Base-by-base conservation (phyloP, 2,113 vertebrate genomes). In the Ctenomys sociabilis region DNA sequence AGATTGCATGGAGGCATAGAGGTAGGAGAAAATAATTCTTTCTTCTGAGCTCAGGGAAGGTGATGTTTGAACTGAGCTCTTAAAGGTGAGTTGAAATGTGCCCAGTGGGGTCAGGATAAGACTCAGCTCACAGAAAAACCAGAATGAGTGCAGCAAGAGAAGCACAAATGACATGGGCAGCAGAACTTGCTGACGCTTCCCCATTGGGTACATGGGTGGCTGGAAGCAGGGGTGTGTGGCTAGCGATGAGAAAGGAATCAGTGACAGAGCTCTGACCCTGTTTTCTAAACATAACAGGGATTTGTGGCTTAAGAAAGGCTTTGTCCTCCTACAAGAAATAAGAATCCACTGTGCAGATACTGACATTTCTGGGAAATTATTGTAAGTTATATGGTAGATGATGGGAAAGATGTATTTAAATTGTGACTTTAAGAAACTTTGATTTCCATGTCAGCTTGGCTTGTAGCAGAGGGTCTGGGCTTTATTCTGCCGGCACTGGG, bases 331-430 rank as follows among this genome's bases (percentile, higher is more conserved):
- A 17, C 7, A 57, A 24, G 66, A 37, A 88, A 78, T 86, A 37
- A 80, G 57, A 93, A 84, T 81, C 81, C 4, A 35, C 12, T 43
- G 81, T 52, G 40, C 14, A 88, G 83, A 88, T 85, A 37, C 52
- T 90, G 88, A 85, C 57, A 85, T 96, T 92, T 87, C 57, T 37
- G 75, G 59, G 57, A 85, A 84, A 84, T 28, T 26, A 63, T 40
- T 72, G 9, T 11, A 59, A 72, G 14, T 43, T 82, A 49, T 32
- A 81, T 59, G 63, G 73, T 72, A 82, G 45, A 83, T 7, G 88
- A 57, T 30, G 73, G 8, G 52, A 28, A 88, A n/a, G 3, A 19
- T 40, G 45, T 45, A 85, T 95, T 59, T 57, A 40, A 87, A 37
- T 64, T 73, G 40, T 19, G 61, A 63, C 16, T 84, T 17, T 26